Evolutionary conservation across 2,113 vertebrate genomes (phyloP).

Genomic region (Aleadryas rufinucha): DNA sequence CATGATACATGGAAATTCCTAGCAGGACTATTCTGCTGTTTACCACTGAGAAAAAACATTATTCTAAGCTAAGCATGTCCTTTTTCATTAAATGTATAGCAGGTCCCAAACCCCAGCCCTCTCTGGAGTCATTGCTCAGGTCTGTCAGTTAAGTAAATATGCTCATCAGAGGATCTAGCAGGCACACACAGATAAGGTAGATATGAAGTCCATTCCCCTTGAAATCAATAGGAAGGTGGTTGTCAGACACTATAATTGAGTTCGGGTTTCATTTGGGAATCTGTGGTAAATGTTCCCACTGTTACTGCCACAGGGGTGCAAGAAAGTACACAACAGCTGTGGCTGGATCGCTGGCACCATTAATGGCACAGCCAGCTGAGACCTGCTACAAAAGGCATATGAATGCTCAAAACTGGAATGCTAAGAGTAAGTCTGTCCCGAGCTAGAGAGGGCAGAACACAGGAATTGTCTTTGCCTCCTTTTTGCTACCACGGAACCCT

Average conservation of each 20-base stretch:
- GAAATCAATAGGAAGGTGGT: neutral
- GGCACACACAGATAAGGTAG: neutral
- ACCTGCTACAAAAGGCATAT: neutral
- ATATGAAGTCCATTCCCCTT: neutral
- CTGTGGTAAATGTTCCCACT: neutral
- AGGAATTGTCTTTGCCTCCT: neutral
- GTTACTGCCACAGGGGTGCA: neutral
- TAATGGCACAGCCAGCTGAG: neutral
- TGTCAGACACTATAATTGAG: neutral
- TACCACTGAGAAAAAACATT: neutral
- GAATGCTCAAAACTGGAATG: neutral
- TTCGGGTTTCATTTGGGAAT: neutral
- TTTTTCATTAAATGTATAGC: neutral
- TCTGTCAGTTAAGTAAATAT: constrained; percentile 21
- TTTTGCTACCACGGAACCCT: neutral
- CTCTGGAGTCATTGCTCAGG: neutral
- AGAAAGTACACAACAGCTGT: fast-evolving
- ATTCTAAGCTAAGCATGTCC: neutral
- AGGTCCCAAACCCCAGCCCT: neutral
- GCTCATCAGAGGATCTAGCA: neutral
- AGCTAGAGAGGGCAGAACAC: neutral
- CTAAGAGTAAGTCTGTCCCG: neutral
- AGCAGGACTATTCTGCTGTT: neutral
- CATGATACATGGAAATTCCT: neutral
- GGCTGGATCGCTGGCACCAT: neutral